Conservation (phyloP, 92 coral and sea anemone genomes). For the Anthopleura xanthogrammica region DNA sequence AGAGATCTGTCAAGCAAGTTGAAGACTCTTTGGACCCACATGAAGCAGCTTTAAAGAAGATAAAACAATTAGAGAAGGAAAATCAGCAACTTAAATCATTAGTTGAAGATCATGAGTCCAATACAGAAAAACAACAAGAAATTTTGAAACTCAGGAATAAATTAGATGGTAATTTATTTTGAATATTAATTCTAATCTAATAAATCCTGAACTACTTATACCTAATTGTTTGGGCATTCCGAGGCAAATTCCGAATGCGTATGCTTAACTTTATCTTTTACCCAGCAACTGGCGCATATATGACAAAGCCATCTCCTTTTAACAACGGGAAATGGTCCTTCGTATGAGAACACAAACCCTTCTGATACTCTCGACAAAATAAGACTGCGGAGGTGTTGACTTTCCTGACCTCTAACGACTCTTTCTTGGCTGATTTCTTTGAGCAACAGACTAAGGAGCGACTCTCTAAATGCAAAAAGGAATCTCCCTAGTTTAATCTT, state of each 20-base stretch:
- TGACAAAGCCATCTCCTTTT: neutral
- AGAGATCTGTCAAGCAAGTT: too few relatives aligned
- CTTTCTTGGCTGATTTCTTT: neutral
- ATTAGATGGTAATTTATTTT: too few relatives aligned
- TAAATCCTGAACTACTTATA: too few relatives aligned
- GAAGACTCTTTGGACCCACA: too few relatives aligned
- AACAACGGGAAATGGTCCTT: neutral
- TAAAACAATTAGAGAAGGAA: too few relatives aligned
- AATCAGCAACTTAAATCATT: too few relatives aligned
- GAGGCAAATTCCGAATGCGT: slow-evolving; percentile 8
- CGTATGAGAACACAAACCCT: neutral
- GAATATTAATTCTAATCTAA: too few relatives aligned
- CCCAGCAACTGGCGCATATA: neutral
- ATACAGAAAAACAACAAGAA: too few relatives aligned
- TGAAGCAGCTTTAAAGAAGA: too few relatives aligned
- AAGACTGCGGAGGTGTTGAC: neutral
- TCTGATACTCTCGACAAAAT: neutral
- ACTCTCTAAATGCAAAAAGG: neutral
- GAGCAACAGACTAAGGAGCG: neutral
- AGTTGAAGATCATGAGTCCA: too few relatives aligned
- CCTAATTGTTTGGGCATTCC: slow-evolving; percentile 32
- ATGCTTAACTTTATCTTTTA: neutral
- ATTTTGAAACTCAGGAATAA: too few relatives aligned
- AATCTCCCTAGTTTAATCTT: slow-evolving; percentile 22
- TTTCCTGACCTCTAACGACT: neutral